Evolutionary conservation across 2,888 invertebrate species (phyloP), one percentile per base, ranked within the genome.

Genomic region (Lasioglossum figueresi): DNA sequence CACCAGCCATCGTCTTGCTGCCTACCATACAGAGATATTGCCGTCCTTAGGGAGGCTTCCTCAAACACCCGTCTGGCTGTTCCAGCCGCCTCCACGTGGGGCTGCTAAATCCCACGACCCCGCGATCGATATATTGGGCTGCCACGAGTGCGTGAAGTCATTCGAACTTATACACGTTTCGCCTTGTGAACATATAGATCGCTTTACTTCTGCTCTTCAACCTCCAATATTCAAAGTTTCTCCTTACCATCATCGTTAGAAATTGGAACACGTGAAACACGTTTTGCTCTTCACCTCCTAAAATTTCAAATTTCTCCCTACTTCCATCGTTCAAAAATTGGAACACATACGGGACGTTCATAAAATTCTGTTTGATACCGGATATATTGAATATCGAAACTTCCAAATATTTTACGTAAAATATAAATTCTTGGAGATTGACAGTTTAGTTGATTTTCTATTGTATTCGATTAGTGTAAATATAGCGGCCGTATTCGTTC

Each of bases 11-110:
- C 81, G 85, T 68, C 85, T 86, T 76, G 89, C 91, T 68, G 68
- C 37, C 90, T 91, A 91, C 87, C 89, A 83, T 89, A 86, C 87
- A 91, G 89, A 92, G 91, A 91, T 92, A 92, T 93, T 92, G 89
- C 87, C 84, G 88, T 78, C 83, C 80, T 77, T 70, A 74, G 82
- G 73, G 76, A 76, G 77, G 76, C 82, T 83, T 82, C 82, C 75
- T 75, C 80, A 79, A 77, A 71, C 74, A 84, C 63, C 72, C 48
- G 66, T 75, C 83, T 56, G 78, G 75, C 73, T 72, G 63, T 75
- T 56, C 27, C 56, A 43, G 74, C 59, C 66, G 68, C 45, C 63
- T 56, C 52, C 70, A 75, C 85, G 75, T 59, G 43, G 79, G 80
- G 82, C 84, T 86, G 87, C 87, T 89, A 88, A 90, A 90, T 88